Evolutionary conservation across 2,888 invertebrate species (phyloP).

Genomic region (Plutella xylostella): DNA sequence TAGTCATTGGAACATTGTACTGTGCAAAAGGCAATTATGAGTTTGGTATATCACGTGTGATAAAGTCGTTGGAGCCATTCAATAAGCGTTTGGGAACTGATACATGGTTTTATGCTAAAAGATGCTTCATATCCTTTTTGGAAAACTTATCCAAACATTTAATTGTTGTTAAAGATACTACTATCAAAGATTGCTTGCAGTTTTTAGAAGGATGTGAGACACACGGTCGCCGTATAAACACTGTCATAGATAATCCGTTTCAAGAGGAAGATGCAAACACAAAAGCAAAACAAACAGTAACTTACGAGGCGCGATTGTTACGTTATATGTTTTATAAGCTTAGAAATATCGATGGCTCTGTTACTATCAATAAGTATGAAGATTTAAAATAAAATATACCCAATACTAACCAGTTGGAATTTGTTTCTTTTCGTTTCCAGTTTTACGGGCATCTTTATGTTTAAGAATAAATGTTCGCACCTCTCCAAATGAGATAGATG

Average conservation of each 20-base stretch:
- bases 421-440: constrained; percentile 47
- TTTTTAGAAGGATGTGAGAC: constrained; percentile 92
- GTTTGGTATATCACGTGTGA: constrained; percentile 97
- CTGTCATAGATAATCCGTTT: constrained; percentile 84
- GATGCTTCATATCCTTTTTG: constrained; percentile 93
- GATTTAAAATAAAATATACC: constrained; percentile 49
- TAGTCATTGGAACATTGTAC: constrained; percentile 98
- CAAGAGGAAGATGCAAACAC: constrained; percentile 76
- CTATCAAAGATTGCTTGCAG: constrained; percentile 87
- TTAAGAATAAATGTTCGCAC: constrained; percentile 73
- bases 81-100: constrained; percentile 96
- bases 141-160: constrained; percentile 93
- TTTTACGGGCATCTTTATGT: constrained; percentile 68
- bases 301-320: constrained; percentile 88
- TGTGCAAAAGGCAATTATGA: constrained; percentile 99
- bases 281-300: constrained; percentile 89
- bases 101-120: constrained; percentile 98
- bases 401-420: constrained; percentile 48
- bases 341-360: constrained; percentile 65
- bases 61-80: constrained; percentile 95
- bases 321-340: constrained; percentile 83
- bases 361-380: constrained; percentile 64
- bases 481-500: constrained; percentile 76
- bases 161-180: constrained; percentile 87
- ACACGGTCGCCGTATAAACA: constrained; percentile 86